These are phyloP conservation scores for Taphrorychus bicolor DNA, from an alignment of 2,888 invertebrate species.

Conservation along the genomic window DNA sequence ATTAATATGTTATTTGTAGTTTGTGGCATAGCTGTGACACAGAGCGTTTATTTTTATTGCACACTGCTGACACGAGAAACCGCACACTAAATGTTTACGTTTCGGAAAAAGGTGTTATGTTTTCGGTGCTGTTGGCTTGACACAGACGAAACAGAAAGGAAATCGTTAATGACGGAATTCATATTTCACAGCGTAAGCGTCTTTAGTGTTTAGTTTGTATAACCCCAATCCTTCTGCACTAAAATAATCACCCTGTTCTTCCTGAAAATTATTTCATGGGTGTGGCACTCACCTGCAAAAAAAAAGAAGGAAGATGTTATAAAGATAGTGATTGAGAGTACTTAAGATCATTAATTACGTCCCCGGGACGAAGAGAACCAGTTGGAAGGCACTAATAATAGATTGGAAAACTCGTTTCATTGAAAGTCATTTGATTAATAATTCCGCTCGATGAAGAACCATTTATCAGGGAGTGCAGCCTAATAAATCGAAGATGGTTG, in stretches of 20 bases:
- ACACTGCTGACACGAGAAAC: constrained; percentile 20
- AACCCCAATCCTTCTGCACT: not conserved
- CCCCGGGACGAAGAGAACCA: constrained; percentile 25
- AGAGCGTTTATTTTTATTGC: not conserved
- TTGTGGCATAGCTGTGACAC: not conserved
- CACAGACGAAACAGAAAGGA: constrained; percentile 19
- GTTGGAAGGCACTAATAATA: constrained; percentile 33
- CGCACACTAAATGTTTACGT: constrained; percentile 17
- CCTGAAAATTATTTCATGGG: not conserved
- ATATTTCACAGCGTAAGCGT: not conserved
- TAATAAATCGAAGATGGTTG: constrained; percentile 20
- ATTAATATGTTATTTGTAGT: not conserved
- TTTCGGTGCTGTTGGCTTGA: constrained; percentile 13
- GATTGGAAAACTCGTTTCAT: constrained; percentile 29
- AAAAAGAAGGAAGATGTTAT: constrained; percentile 8
- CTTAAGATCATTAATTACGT: constrained; percentile 28
- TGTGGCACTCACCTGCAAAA: constrained; percentile 27
- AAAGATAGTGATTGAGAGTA: constrained; percentile 22
- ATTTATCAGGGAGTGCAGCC: constrained; percentile 29
- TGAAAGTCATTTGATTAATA: constrained; percentile 36
- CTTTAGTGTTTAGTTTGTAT: not conserved
- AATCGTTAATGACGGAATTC: constrained; percentile 17
- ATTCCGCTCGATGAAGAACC: constrained; percentile 30
- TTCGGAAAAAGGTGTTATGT: constrained; percentile 13
- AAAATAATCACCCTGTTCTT: not conserved